Evolutionary conservation across 2,888 invertebrate genomes (phyloP), one percentile per base, ranked within the genome.

Genomic region (Eulithis prunata): DNA sequence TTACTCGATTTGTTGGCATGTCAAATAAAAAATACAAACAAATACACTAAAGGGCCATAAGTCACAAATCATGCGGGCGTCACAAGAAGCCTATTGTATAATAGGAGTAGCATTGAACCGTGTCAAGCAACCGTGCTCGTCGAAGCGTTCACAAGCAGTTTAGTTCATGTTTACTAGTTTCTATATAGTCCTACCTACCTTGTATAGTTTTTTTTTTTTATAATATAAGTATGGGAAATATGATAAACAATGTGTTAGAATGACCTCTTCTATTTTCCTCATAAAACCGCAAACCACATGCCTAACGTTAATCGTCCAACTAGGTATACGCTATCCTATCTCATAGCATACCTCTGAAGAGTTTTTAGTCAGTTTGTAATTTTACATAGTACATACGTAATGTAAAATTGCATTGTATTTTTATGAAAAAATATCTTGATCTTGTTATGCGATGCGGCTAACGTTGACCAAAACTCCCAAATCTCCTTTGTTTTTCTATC

Each of bases 191-290:
- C 41, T 41, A 28, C 4, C 28, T 52, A 32, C n/a, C n/a, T n/a
- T 0, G 14, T 3, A 32, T 41, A 41, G 10, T 41, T 6, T 8
- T 41, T 6, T 1, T 8, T 41, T 8, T 41, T 46, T 13, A 46
- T 46, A 46, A 21, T 21, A 21, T 21, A 21, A 21, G 21, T 21
- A 21, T 52, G 12, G 51, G 32, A n/a, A 57, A 63, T 21, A 21
- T 21, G 21, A 61, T 61, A 64, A 57, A 52, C 36, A 52, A 21
- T 47, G 14, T 21, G 63, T 59, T 67, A 46, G 59, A 63, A 63
- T 63, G 52, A 67, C 57, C 60, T 63, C 59, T 57, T 55, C 28
- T 28, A 38, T 68, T 57, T 63, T 68, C 64, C 64, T 67, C 49
- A 14, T 63, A 47, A 52, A 36, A 68, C 67, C 60, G 47, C 67